Evolutionary conservation across 2,888 invertebrate genomes (phyloP).

Genomic region (Oeneis ivallda): DNA sequence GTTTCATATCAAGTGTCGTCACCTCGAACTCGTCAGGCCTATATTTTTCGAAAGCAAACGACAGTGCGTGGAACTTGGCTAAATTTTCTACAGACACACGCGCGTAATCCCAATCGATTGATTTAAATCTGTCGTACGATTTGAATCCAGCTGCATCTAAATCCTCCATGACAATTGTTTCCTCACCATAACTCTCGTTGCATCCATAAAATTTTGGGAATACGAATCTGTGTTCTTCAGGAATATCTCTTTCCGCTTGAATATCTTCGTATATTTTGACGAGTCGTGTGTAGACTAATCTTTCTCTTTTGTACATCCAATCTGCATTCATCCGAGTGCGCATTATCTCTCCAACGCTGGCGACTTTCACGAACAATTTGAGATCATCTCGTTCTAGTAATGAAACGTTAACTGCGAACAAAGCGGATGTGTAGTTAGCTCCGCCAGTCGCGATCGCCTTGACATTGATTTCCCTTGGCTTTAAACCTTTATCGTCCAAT

Average conservation of each 20-base stretch:
- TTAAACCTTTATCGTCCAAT: conserved; percentile 46
- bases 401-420: conserved; percentile 47
- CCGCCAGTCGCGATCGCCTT: conserved; percentile 51
- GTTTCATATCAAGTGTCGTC: conserved; percentile 41
- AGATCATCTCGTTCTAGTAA: conserved; percentile 43
- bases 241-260: conserved; percentile 48
- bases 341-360: conserved; percentile 49
- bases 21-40: conserved; percentile 54
- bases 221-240: conserved; percentile 47
- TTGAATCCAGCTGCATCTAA: conserved; percentile 52
- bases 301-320: conserved; percentile 52
- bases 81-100: conserved; percentile 51
- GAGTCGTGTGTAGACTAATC: conserved; percentile 52
- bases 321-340: conserved; percentile 43
- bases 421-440: conserved; percentile 56
- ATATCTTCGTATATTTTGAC: conserved; percentile 47
- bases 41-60: conserved; percentile 48
- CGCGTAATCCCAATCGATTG: conserved; percentile 61
- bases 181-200: conserved; percentile 44
- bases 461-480: conserved; percentile 44
- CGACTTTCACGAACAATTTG: conserved; percentile 48
- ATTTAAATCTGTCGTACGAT: conserved; percentile 52
- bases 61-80: conserved; percentile 68
- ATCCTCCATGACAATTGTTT: conserved; percentile 62
- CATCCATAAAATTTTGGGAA: conserved; percentile 56